Percentiles rank a stretch among this genome's conserved stretches.
Evolutionary conservation across 1,140 invertebrate species (phyloP).

Genomic region (Drosophila bocki): DNA sequence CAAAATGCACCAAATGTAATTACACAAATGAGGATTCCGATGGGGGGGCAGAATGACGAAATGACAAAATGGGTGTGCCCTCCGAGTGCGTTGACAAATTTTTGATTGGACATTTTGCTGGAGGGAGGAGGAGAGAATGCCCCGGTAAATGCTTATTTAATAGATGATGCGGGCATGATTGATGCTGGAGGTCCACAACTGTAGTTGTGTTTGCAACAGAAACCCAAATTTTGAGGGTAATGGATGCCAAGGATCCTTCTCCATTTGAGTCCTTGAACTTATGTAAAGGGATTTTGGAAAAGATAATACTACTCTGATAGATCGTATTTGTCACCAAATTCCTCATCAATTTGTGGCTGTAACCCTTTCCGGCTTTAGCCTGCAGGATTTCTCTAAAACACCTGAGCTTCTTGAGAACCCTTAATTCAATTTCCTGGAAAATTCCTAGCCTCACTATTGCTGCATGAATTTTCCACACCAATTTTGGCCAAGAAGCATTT

Average conservation of each 20-base stretch:
- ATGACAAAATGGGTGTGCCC: background rate
- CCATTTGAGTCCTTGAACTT: background rate
- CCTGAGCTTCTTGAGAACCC: background rate
- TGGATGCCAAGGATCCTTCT: background rate
- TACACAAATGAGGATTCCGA: constrained; percentile 74
- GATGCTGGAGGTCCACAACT: constrained; percentile 23
- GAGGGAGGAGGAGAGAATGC: too few species aligned
- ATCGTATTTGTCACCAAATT: too few species aligned
- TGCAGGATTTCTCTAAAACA: background rate
- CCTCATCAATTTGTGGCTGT: background rate
- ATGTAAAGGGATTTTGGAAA: too few species aligned
- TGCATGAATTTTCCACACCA: background rate
- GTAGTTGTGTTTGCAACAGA: background rate
- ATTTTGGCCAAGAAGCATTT: constrained; percentile 2
- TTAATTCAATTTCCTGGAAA: background rate
- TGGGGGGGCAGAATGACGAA: constrained; percentile 13
- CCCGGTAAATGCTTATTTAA: constrained; percentile 46
- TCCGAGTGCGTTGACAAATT: constrained; percentile 48
- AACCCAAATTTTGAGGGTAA: background rate
- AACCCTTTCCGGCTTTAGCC: background rate
- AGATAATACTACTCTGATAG: background rate
- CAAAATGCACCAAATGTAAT: constrained; percentile 75
- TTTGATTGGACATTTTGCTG: constrained; percentile 34
- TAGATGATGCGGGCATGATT: constrained; percentile 43
- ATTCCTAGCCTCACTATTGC: background rate